A percentile compares a stretch with the other conserved stretches of the same genome.
These are phyloP conservation scores for Pelecanus crispus DNA, from an alignment of 2,113 vertebrate species.

Conservation along the genomic window DNA sequence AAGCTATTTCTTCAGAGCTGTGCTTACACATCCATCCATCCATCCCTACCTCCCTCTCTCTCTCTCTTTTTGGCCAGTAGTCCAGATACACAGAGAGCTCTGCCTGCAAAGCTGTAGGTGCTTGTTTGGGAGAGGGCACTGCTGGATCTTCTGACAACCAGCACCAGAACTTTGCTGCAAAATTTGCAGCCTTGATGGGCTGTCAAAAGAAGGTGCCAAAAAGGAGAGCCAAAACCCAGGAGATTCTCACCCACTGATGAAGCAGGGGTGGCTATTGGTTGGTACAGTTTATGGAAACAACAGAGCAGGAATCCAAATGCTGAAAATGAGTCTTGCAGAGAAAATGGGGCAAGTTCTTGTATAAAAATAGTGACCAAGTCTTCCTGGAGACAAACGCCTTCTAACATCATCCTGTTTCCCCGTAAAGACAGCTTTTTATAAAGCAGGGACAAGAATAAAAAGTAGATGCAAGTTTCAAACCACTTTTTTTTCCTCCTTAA, in stretches of 20 bases:
- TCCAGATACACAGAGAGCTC: too few relatives aligned
- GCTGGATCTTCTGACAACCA: neutral
- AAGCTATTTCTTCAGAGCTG: neutral
- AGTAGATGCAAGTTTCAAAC: neutral
- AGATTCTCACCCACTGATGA: conserved; percentile 10
- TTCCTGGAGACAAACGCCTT: conserved; percentile 12
- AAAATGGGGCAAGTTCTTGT: neutral
- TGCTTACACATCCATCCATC: neutral
- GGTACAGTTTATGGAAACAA: neutral
- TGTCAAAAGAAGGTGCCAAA: conserved; percentile 1
- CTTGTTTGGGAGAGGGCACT: neutral
- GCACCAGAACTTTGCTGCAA: neutral
- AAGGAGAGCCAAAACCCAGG: neutral
- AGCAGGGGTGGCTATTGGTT: neutral
- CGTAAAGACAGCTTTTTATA: neutral
- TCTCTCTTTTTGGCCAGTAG: too few relatives aligned
- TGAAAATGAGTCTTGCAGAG: neutral
- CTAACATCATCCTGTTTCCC: neutral
- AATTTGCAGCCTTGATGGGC: neutral
- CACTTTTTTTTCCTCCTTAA: neutral
- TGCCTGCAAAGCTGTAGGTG: neutral
- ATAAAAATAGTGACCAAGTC: conserved; percentile 42
- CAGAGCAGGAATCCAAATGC: neutral
- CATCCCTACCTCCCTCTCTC: neutral
- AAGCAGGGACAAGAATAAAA: neutral